Base-by-base conservation (phyloP, 2,113 vertebrate genomes). In the Alligator sinensis region DNA sequence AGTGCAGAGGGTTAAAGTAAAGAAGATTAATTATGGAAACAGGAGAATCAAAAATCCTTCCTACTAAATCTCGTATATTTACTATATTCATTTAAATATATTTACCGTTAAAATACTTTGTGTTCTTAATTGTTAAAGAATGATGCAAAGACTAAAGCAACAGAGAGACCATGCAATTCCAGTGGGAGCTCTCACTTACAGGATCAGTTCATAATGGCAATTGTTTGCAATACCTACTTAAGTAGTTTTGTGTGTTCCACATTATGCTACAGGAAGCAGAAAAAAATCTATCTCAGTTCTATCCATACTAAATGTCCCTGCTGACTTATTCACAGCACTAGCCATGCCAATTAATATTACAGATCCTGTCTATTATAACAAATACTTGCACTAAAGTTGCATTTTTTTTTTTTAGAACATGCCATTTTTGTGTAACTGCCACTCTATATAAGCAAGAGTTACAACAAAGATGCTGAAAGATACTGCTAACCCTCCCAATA, bases 51-150 rank as follows among this genome's bases (percentile, higher is more conserved):
- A 89, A 96, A 93, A 88, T 88, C n/a, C 15, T 84, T 92, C 60
- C 74, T 81, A 63, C 86, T 95, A 64, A 7, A 62, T 54, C 70
- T 79, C 24, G 59, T 92, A 92, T 55, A 94, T 85, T 88, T 92
- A 91, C 54, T 81, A 17, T 61, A 25, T 83, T 28, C 10, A 77
- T 74, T 79, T 77, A 78, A 38, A 63, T 24, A 63, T 27, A 76
- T 38, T 88, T 95, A 94, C 60, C 78, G 59, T 86, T 84, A 86
- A 7, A 60, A 87, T 34, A 75, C 6, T 82, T 95, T 85, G 12
- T 59, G 88, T 91, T 66, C 55, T 94, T 91, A 88, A 80, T 76
- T 93, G 54, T 54, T 78, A 93, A 93, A 90, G 76, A 78, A 64
- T 7, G 61, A 72, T 27, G 75, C 11, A n/a, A 89, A 87, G 83